A percentile compares a stretch with the other conserved stretches of the same genome.
Evolutionary conservation across 2,113 vertebrate genomes (phyloP).

Genomic region (Larimichthys crocea): DNA sequence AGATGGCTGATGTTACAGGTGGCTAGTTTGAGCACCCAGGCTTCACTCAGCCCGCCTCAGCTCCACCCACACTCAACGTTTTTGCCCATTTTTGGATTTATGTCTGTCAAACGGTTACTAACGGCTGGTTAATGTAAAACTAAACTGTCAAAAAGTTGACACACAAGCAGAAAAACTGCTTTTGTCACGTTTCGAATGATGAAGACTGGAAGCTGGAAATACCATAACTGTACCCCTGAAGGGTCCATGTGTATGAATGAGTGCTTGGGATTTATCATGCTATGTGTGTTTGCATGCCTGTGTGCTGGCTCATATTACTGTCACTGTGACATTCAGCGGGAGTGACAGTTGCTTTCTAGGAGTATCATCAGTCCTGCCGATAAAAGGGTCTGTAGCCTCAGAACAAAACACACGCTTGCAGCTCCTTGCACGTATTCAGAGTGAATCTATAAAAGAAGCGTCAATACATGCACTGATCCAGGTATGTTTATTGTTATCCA

Average conservation of each 20-base stretch:
- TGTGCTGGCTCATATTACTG: constrained; percentile 38
- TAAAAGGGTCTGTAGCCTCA: constrained; percentile 47
- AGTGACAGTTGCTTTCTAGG: constrained; percentile 71
- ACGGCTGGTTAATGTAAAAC: background rate
- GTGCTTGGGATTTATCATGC: constrained; percentile 22
- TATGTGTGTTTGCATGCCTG: background rate
- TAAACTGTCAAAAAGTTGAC: background rate
- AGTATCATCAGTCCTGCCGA: constrained; percentile 62
- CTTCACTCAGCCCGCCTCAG: no score
- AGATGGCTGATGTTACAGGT: no score
- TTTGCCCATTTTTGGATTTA: no score
- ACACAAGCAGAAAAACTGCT: background rate
- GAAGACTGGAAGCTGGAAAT: background rate
- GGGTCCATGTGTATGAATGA: background rate
- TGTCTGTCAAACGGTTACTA: no score
- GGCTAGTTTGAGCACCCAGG: no score
- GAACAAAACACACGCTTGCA: constrained; percentile 18
- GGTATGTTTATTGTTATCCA: constrained; percentile 74
- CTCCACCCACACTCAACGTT: no score
- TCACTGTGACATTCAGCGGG: constrained; percentile 56
- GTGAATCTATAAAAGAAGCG: constrained; percentile 12
- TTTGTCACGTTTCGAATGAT: background rate
- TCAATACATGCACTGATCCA: constrained; percentile 49
- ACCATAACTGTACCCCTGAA: background rate
- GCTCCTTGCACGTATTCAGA: background rate